Base-by-base conservation (phyloP, 2,113 vertebrate species). In the Sylvicapra grimmia region DNA sequence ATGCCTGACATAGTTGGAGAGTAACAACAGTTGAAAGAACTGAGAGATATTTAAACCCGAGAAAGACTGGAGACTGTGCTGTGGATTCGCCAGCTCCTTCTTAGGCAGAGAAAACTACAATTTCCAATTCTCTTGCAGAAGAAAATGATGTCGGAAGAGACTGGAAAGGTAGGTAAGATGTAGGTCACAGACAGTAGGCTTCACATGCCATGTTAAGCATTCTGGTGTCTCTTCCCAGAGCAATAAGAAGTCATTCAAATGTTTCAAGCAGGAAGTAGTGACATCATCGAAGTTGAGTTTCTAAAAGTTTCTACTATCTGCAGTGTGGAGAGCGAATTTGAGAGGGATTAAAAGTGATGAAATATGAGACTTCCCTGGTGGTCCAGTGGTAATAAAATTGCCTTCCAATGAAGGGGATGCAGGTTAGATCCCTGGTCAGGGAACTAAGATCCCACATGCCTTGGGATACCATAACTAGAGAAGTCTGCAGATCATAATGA, bases 181-280 rank as follows among this genome's bases (percentile, higher is more conserved):
- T 80, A 13, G 53, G 4, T 56, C 56, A 54, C 18, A 13, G 2
- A 8, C 2, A 9, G 25, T 5, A 6, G 44, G 61, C 11, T 53
- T 53, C 11, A 2, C 0, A 3, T 14, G 36, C 18, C n/a, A 1
- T 5, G 4, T 21, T 25, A 29, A 25, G 56, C 11, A 49, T 8
- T 6, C 47, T 27, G 44, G 1, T 27, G 14, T 51, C 65, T 96
- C n/a, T 65, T 56, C 36, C 23, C 54, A 86, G 49, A 49, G 68
- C 49, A 27, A 19, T 0, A 51, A 44, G 25, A 40, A 51, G 49
- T 29, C 87, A 7, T 2, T 1, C 6, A 3, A 14, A 12, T 21
- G 68, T 27, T 53, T 51, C 36, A 51, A 44, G 33, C 51, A 82
- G 21, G 47, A 40, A 15, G 36, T 1, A 31, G 53, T 25, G 40